These are phyloP conservation scores for Corythornis cristatus DNA, from an alignment of 2,113 vertebrate genomes.

Conservation along the genomic window DNA sequence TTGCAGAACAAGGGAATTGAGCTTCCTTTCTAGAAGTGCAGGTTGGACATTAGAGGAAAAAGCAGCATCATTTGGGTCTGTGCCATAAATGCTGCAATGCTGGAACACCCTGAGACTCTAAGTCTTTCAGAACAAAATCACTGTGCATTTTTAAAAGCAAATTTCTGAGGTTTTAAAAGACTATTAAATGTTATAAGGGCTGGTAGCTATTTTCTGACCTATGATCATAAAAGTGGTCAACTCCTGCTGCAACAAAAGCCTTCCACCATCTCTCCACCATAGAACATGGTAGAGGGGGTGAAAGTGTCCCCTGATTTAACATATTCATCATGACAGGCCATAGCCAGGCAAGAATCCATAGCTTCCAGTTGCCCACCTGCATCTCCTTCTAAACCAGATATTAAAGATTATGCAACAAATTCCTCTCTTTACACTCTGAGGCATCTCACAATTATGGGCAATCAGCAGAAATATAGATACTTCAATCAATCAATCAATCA, in stretches of 20 bases:
- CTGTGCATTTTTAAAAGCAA: background rate
- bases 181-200: background rate
- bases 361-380: background rate
- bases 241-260: background rate
- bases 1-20: background rate
- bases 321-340: background rate
- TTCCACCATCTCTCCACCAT: background rate
- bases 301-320: background rate
- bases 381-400: background rate
- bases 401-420: background rate
- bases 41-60: slow-evolving; percentile 21
- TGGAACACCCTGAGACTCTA: background rate
- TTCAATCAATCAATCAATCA: background rate
- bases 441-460: background rate
- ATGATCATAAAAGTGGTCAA: background rate
- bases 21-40: slow-evolving; percentile 19
- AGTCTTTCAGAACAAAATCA: background rate
- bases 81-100: background rate
- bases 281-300: background rate
- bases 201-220: background rate
- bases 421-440: background rate
- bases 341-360: background rate
- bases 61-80: background rate
- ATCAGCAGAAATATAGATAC: background rate
- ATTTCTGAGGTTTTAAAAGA: background rate